Base-by-base conservation (phyloP, 2,113 vertebrate species). In the Phocoena sinus region DNA sequence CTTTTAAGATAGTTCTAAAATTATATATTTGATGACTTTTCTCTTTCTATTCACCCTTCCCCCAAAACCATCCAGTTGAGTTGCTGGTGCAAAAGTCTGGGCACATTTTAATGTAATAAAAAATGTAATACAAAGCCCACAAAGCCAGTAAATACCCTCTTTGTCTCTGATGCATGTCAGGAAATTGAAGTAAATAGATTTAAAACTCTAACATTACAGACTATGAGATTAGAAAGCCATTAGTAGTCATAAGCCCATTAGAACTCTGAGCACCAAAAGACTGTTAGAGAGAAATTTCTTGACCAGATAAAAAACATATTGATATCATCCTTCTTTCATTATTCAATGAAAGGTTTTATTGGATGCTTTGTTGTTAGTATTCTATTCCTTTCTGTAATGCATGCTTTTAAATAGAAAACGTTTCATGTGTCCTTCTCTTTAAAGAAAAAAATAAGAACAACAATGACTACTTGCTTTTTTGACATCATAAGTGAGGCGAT, bases 101-200 rank as follows among this genome's bases (percentile, higher is more conserved):
- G 74, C 77, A 98, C 41, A 88, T 96, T 98, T 83, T 98, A 98
- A 98, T 98, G 67, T 94, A 98, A 99, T 98, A 98, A 98, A 98
- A 97, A 86, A 96, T 96, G 95, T 97, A 98, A 97, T 89, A 97
- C 93, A 97, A 98, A 98, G 63, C 85, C 95, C 96, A 97, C 96
- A 98, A 98, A 98, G 58, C 84, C 93, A 97, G 83, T 95, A 98
- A 98, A 98, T 98, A 91, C 23, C 89, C 96, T 87, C 91, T 98
- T 98, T 97, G 96, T 97, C 90, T 97, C 96, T 97, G 89, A 98
- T 98, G 95, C 80, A 98, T 98, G 96, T 98, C 88, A 98, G 97
- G 97, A 98, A 98, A 98, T 98, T 97, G 97, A 98, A 98, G 97
- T 98, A 99, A 99, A 98, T 95, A 98, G 97, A 98, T 98, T 99